A percentile compares a stretch with the other conserved stretches of the same genome.
These are phyloP conservation scores for Falcaria lacertinaria DNA, from an alignment of 2,888 invertebrate genomes.

Conservation along the genomic window DNA sequence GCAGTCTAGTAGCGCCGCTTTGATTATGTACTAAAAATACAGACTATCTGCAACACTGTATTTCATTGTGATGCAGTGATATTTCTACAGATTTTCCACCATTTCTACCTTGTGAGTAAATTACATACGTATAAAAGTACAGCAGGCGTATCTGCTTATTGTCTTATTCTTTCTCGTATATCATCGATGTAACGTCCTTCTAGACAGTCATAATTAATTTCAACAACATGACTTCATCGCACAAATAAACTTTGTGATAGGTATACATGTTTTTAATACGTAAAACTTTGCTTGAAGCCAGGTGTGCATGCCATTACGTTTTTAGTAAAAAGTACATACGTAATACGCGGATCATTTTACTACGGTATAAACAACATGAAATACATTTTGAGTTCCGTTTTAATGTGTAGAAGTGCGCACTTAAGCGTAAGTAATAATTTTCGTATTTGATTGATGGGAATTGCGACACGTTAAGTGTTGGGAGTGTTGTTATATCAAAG, in stretches of 20 bases:
- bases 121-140: neutral
- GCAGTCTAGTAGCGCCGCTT: too few species aligned
- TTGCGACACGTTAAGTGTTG: neutral
- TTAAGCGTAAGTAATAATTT: too few species aligned
- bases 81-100: too few species aligned
- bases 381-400: neutral
- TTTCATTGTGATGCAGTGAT: too few species aligned
- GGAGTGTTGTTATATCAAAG: conserved; percentile 2
- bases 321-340: neutral
- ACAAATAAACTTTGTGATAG: neutral
- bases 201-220: neutral
- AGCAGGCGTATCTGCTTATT: neutral
- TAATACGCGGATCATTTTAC: neutral
- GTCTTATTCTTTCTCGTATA: neutral
- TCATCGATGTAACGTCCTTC: neutral
- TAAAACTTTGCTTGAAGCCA: neutral
- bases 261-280: neutral
- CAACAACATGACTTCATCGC: neutral
- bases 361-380: neutral
- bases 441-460: neutral
- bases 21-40: too few species aligned
- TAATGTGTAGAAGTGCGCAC: neutral
- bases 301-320: neutral
- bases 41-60: too few species aligned
- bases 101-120: too few species aligned